A percentile compares a stretch with the other conserved stretches of the same genome.
These are phyloP conservation scores for Drosophila cardini DNA, from an alignment of 1,140 invertebrate species.

Conservation along the genomic window DNA sequence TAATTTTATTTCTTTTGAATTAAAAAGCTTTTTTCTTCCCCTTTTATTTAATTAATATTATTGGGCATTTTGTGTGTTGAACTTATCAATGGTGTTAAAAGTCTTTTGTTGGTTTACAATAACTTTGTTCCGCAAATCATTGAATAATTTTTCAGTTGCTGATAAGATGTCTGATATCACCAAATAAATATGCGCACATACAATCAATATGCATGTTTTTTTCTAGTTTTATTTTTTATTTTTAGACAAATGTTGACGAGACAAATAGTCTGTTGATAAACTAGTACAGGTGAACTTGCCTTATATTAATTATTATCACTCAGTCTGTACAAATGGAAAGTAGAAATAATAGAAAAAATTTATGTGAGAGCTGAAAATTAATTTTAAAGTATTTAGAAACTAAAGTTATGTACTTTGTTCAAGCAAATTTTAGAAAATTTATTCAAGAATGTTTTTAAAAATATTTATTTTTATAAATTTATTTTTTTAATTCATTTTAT, in stretches of 20 bases:
- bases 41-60: slow-evolving; percentile 22
- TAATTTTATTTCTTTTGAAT: no score
- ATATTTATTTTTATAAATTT: no score
- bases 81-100: slow-evolving; percentile 33
- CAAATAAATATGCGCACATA: slow-evolving; percentile 8
- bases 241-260: slow-evolving; percentile 8
- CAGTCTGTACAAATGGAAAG: not conserved
- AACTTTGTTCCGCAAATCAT: slow-evolving; percentile 8
- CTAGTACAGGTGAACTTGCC: not conserved
- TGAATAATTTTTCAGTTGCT: slow-evolving; percentile 16
- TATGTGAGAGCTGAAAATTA: not conserved
- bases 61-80: not conserved
- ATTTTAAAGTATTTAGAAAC: no score
- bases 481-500: no score
- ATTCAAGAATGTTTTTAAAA: no score
- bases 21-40: slow-evolving; percentile 3
- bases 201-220: slow-evolving; percentile 3
- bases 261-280: slow-evolving; percentile 2
- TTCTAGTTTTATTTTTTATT: not conserved
- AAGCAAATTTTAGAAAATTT: no score
- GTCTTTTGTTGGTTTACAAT: not conserved
- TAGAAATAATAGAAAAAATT: no score
- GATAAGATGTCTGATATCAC: slow-evolving; percentile 12
- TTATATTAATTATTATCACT: not conserved
- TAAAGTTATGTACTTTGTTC: no score